Evolutionary conservation across 2,888 invertebrate genomes (phyloP).

Genomic region (Lithophane socia): DNA sequence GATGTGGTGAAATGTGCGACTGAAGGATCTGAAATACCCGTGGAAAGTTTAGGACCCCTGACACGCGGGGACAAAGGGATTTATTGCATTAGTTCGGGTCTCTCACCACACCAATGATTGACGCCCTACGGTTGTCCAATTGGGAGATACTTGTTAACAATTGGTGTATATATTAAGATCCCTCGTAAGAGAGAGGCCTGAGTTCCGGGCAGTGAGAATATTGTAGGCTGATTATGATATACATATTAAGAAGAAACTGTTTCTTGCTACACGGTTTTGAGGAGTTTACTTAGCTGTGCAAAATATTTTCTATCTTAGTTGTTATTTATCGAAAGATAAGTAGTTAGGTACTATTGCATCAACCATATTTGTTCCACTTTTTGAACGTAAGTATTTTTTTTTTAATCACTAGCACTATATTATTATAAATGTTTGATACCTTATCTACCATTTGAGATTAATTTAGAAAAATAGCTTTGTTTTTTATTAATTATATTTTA

Average conservation of each 20-base stretch:
- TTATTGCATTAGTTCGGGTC: conserved; percentile 68
- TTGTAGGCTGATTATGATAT: no score
- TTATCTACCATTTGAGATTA: neutral
- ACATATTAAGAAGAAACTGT: neutral
- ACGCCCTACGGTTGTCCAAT: conserved; percentile 46
- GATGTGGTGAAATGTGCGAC: conserved; percentile 25
- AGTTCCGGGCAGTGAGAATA: no score
- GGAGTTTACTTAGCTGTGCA: neutral
- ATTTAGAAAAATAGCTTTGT: neutral
- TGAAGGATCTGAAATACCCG: conserved; percentile 34
- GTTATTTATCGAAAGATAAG: neutral
- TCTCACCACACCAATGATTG: conserved; percentile 59
- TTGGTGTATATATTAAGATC: neutral
- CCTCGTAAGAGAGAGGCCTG: no score
- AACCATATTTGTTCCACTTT: no score
- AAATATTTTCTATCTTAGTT: neutral
- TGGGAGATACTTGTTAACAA: conserved; percentile 14
- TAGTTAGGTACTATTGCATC: no score
- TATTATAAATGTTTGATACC: neutral
- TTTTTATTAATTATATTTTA: neutral
- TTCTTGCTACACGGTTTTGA: neutral
- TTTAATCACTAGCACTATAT: neutral
- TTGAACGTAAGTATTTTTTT: no score
- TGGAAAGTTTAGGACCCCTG: conserved; percentile 44
- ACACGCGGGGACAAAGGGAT: conserved; percentile 57